phyloP scores from a whole-genome alignment of 1,140 invertebrate species.

The Nebria ingens region DNA sequence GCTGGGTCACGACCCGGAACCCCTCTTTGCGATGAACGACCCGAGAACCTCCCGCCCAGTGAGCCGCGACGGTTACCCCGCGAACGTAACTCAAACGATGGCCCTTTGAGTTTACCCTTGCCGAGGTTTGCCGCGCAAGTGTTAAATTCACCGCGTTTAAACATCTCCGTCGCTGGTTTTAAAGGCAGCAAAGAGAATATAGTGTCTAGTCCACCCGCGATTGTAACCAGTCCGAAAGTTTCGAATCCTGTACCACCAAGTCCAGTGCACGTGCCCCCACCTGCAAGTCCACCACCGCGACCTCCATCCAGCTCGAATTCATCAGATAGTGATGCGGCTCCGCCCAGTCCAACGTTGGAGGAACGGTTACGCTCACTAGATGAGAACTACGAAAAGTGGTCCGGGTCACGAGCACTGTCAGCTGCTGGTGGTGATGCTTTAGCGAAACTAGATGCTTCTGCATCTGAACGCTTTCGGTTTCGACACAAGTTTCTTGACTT shows the following conservation, averaged over 20 bases:
- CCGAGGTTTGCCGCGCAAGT: conserved; percentile 75
- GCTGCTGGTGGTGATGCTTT: conserved; percentile 45
- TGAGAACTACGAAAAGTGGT: conserved; percentile 88
- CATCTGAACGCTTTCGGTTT: conserved; percentile 42
- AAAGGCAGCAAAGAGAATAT: conserved; percentile 32
- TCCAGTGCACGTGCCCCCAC: conserved; percentile 38
- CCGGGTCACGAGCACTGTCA: conserved; percentile 48
- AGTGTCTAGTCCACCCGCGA: conserved; percentile 31
- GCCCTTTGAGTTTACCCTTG: conserved; percentile 66
- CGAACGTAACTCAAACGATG: conserved; percentile 47
- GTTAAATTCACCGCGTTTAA: conserved; percentile 35
- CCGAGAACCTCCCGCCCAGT: conserved; percentile 58
- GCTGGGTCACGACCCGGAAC: conserved; percentile 67
- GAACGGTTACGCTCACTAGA: conserved; percentile 81
- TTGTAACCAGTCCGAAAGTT: conserved; percentile 33
- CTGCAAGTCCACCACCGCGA: conserved; percentile 46
- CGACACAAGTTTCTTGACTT: conserved; percentile 49
- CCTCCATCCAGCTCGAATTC: conserved; percentile 46
- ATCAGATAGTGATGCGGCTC: conserved; percentile 44
- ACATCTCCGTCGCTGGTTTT: conserved; percentile 32
- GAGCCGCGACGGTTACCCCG: conserved; percentile 55
- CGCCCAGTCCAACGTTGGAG: conserved; percentile 61
- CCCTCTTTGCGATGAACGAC: conserved; percentile 71
- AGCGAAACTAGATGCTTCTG: conserved; percentile 44
- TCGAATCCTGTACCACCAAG: conserved; percentile 27